Percentiles rank a stretch among this genome's conserved stretches.
phyloP scores from a whole-genome alignment of 2,888 invertebrate genomes.

The Tenthredo mesomela region DNA sequence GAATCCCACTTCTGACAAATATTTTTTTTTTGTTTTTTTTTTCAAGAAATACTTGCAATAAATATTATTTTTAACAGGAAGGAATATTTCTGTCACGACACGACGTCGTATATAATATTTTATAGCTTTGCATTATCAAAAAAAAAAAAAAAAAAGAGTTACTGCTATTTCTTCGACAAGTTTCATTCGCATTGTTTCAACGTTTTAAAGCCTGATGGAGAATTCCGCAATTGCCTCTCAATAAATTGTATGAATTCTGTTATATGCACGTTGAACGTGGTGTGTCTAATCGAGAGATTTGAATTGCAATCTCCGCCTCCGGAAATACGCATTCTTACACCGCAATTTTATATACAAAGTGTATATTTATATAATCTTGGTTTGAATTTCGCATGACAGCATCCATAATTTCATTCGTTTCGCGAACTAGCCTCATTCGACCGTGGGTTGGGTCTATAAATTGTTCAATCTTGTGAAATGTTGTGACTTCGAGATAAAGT shows the following conservation, averaged over 20 bases:
- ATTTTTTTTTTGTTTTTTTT: slow-evolving; percentile 65
- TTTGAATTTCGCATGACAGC: background rate
- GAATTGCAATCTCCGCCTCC: slow-evolving; percentile 7
- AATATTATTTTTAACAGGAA: background rate
- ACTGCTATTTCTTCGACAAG: background rate
- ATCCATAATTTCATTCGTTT: slow-evolving; percentile 20
- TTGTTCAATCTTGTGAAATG: slow-evolving; percentile 54
- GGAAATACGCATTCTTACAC: background rate
- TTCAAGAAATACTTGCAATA: background rate
- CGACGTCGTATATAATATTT: background rate
- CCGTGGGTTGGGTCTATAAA: slow-evolving; percentile 36
- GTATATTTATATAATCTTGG: background rate
- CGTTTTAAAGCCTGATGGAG: background rate
- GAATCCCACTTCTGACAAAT: slow-evolving; percentile 83
- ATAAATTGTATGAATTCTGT: background rate
- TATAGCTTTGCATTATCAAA: background rate
- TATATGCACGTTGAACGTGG: background rate
- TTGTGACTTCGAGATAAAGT: slow-evolving; percentile 59
- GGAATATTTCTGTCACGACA: background rate
- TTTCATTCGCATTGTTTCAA: background rate
- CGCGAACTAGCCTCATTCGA: background rate
- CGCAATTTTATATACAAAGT: background rate
- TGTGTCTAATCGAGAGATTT: background rate
- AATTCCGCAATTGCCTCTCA: background rate
- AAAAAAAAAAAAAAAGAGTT: too few relatives aligned